Conservation (phyloP, 2,797 vertebrate genomes). For the Uromys caudimaculatus region DNA sequence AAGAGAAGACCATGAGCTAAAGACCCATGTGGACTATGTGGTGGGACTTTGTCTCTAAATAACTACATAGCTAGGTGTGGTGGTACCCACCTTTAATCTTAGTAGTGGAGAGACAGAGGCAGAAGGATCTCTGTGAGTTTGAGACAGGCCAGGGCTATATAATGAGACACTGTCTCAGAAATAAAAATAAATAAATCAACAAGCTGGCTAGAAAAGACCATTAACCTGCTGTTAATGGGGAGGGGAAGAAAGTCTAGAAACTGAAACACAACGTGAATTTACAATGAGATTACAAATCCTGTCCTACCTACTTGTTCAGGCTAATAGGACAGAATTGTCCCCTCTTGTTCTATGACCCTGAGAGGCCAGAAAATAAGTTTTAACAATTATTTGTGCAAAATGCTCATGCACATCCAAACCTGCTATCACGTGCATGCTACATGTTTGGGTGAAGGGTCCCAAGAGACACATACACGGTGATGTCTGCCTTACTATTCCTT, state of each 20-base stretch:
- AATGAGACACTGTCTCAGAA: background rate
- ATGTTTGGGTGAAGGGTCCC: background rate
- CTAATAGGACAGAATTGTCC: background rate
- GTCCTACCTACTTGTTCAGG: background rate
- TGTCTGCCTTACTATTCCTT: background rate
- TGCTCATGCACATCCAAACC: background rate
- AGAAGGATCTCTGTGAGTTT: background rate
- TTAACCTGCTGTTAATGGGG: background rate
- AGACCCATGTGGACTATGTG: background rate
- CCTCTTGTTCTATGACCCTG: background rate
- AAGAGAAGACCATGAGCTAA: background rate
- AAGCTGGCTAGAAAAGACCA: background rate
- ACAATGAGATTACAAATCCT: background rate
- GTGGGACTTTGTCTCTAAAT: background rate
- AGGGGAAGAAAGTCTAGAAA: background rate
- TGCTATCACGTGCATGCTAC: background rate
- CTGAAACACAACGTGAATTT: background rate
- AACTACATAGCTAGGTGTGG: background rate
- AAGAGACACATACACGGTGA: background rate
- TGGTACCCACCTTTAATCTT: background rate
- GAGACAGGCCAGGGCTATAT: background rate
- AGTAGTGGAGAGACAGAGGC: background rate
- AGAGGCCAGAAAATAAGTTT: background rate
- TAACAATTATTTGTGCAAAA: conserved; percentile 6
- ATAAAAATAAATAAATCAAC: background rate